Evolutionary conservation across 2,888 invertebrate species (phyloP), one percentile per base, ranked within the genome.

Genomic region (Zhuqinia jingwanae): DNA sequence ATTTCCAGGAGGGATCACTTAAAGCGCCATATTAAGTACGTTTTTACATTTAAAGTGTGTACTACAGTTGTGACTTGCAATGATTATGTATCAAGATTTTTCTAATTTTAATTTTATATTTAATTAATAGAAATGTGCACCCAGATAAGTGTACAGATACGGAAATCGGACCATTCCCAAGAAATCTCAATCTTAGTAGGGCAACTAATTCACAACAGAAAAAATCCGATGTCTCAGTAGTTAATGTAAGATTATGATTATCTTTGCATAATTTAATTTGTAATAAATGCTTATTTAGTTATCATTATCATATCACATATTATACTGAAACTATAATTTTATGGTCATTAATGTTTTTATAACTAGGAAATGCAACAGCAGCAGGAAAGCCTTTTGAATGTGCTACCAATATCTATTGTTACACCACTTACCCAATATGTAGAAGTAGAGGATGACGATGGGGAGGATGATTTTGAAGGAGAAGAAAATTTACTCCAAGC

Each of bases 1-100:
- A 84, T 89, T 22, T 88, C 88, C 5, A 60, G 89, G 53, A 36
- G 89, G 15, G 89, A 89, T 60, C 89, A 89, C 68, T 84, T 89
- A 47, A 87, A 87, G 45, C 85, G 88, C 1, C 89, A 89, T 75
- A 88, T 89, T 13, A 79, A 87, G 88, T 88, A n/a, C n/a, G n/a
- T n/a, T n/a, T n/a, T n/a, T n/a, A n/a, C n/a, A n/a, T n/a, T n/a
- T n/a, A n/a, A n/a, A n/a, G n/a, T n/a, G n/a, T n/a, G n/a, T n/a
- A n/a, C n/a, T n/a, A n/a, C n/a, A n/a, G n/a, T n/a, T n/a, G n/a
- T n/a, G n/a, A n/a, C n/a, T n/a, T n/a, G n/a, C n/a, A n/a, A n/a
- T n/a, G n/a, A n/a, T n/a, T n/a, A n/a, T n/a, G n/a, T n/a, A n/a
- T n/a, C n/a, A n/a, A n/a, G n/a, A n/a, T n/a, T n/a, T n/a, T n/a